Percentiles rank a stretch among this genome's conserved stretches.
phyloP scores from a whole-genome alignment of 1,140 invertebrate species.

The Lucilia cuprina region DNA sequence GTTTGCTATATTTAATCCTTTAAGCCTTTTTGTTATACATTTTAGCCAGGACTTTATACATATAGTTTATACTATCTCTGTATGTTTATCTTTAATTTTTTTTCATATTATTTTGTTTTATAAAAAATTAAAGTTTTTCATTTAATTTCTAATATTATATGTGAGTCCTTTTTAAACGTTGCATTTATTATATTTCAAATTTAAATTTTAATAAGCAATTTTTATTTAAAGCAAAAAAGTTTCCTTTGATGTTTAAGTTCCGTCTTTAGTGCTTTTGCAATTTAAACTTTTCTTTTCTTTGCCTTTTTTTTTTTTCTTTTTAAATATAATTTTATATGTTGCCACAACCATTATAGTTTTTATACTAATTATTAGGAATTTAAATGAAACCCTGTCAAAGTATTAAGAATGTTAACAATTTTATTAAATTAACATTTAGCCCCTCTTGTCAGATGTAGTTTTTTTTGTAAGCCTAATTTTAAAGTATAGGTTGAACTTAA shows the following conservation, averaged over 20 bases:
- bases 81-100: neutral
- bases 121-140: neutral
- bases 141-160: neutral
- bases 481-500: too few relatives aligned
- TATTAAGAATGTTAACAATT: too few relatives aligned
- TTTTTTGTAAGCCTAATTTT: too few relatives aligned
- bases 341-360: neutral
- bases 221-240: neutral
- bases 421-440: too few relatives aligned
- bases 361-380: too few relatives aligned
- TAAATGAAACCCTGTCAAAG: too few relatives aligned
- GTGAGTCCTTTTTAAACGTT: neutral
- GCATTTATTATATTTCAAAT: neutral
- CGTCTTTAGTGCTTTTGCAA: too few relatives aligned
- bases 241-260: neutral
- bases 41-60: neutral
- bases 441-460: too few relatives aligned
- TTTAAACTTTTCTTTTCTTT: neutral
- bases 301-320: neutral
- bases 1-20: neutral
- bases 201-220: neutral
- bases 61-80: neutral
- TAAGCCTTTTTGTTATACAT: neutral
- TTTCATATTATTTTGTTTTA: too few relatives aligned
- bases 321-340: neutral